Evolutionary conservation across 2,888 invertebrate genomes (phyloP), one percentile per base, ranked within the genome.

Genomic region (Brenthis ino): DNA sequence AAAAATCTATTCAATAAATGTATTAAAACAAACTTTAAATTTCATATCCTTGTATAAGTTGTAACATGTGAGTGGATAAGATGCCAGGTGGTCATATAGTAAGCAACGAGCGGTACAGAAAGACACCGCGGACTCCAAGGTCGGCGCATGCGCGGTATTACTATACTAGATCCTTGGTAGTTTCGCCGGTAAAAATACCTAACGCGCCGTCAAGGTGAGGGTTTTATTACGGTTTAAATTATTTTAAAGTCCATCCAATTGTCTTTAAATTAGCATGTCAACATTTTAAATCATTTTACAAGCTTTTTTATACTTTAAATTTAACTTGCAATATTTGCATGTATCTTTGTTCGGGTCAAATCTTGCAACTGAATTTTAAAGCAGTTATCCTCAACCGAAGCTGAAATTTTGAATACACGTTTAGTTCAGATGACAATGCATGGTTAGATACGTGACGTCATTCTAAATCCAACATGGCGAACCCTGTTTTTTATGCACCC

Each of bases 81-180:
- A 91, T 91, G 91, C 82, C 86, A 50, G 85, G 84, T 67, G 85
- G 86, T 70, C 88, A 86, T 76, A 73, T 85, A 67, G 78, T 86
- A 69, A 77, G 85, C 73, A 78, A 79, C 74, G 85, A 85, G 76
- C 77, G 87, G 77, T 91, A 87, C 77, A 84, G 83, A 65, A 89
- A 86, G 77, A 84, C 81, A 57, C 83, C 88, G 57, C 79, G 85
- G 64, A 83, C 82, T 50, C 81, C 83, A 6, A 77, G 85, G 65
- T 81, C 87, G 16, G 74, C 84, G 37, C 90, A 88, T 72, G 86
- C 86, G 63, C 84, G 84, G 57, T 85, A 88, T 69, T 89, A 90
- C 77, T 91, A 90, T 74, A 86, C 86, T 6, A 81, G 87, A 64
- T 89, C 90, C 4, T 72, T 87, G 71, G 81, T 85, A 48, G 67